Evolutionary conservation across 2,888 invertebrate species (phyloP).

Genomic region (Unio delphinus): DNA sequence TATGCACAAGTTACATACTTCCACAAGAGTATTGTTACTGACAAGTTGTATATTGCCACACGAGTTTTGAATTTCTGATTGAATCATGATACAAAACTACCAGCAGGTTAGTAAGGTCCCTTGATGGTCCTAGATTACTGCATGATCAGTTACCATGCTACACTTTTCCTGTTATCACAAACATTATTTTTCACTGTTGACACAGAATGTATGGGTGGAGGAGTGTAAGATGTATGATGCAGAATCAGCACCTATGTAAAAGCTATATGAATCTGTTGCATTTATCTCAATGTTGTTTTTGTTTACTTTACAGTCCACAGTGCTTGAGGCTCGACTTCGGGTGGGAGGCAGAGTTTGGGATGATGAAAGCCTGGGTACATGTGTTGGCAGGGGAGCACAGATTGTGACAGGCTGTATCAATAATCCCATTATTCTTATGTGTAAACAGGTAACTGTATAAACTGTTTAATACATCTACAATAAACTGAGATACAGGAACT

Average conservation of each 20-base stretch:
- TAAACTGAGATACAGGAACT: too few relatives aligned
- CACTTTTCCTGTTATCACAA: too few relatives aligned
- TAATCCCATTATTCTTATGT: slow-evolving; percentile 73
- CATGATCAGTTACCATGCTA: too few relatives aligned
- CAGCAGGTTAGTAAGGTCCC: too few relatives aligned
- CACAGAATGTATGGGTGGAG: not conserved
- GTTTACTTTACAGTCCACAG: slow-evolving; percentile 62
- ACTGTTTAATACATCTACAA: not conserved
- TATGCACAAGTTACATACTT: too few relatives aligned
- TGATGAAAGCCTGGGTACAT: slow-evolving; percentile 54
- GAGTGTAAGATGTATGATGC: not conserved
- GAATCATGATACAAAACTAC: too few relatives aligned
- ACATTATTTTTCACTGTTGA: too few relatives aligned
- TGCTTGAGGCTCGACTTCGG: slow-evolving; percentile 71
- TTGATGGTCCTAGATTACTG: too few relatives aligned
- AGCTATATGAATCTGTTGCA: not conserved
- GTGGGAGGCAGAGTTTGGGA: slow-evolving; percentile 73
- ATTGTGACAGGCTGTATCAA: slow-evolving; percentile 73
- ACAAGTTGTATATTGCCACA: too few relatives aligned
- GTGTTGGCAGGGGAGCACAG: slow-evolving; percentile 72
- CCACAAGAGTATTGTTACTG: too few relatives aligned
- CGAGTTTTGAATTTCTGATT: too few relatives aligned
- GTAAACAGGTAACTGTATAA: slow-evolving; percentile 69
- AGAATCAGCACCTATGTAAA: not conserved
- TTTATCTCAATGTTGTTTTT: not conserved